Evolutionary conservation across 1,140 invertebrate species (phyloP), one percentile per base, ranked within the genome.

Genomic region (Bombus consobrinus): DNA sequence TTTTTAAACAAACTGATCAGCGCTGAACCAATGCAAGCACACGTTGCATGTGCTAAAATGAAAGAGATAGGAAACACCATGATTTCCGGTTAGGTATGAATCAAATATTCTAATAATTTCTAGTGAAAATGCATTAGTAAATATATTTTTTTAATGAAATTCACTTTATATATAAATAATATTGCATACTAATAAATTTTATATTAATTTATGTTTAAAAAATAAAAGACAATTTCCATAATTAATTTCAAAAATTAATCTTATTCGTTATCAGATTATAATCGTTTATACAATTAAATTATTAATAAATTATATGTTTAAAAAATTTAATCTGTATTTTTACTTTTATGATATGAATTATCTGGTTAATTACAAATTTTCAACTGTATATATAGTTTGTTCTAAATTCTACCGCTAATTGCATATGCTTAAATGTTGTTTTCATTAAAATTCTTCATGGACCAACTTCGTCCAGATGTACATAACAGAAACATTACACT

Each of bases 1-100:
- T 84, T 77, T 84, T 18, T 8, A 69, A 76, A 28, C 25, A 85
- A 92, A 93, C 83, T 92, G 92, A 93, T 85, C 92, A 93, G 93
- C 93, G 93, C 93, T 93, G 93, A 93, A 93, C 92, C 93, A 93
- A 92, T 89, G 8, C 28, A 64, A 3, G n/a, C 57, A 73, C 39
- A 81, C 71, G 72, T 81, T 79, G 77, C 81, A 89, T 87, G 90
- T 89, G 86, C 84, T 64, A n/a, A 86, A 62, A 22, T 83, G 47
- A 88, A 91, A 89, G 84, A 18, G 43, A 9, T 22, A 28, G 8
- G n/a, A 22, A 22, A 9, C 22, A 37, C 8, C 18, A 25, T 8
- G 18, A 72, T 59, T 88, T 89, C 87, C 88, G 87, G 82, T 84
- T 81, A 39, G 13, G 25, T 69, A 25, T 47, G 59, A 57, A 37